Evolutionary conservation across 2,797 vertebrate species (phyloP).

Genomic region (Pseudochirops cupreus): DNA sequence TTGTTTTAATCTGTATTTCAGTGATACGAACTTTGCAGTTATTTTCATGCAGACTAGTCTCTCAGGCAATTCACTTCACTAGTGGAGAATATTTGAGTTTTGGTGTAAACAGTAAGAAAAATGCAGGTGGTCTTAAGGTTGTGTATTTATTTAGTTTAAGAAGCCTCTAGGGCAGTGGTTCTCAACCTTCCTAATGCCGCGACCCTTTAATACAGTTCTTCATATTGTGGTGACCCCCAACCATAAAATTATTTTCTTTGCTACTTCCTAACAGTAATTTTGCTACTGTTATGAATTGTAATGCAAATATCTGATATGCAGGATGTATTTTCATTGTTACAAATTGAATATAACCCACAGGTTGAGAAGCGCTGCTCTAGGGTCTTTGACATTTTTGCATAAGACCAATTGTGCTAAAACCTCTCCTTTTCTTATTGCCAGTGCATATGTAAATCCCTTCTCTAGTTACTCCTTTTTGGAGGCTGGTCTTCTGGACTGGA

Average conservation of each 20-base stretch:
- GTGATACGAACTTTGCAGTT: not conserved
- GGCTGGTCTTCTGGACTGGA: not conserved
- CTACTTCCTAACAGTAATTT: no score
- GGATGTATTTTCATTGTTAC: no score
- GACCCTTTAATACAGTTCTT: no score
- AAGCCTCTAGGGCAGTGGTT: not conserved
- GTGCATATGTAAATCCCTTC: not conserved
- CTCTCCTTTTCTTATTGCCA: not conserved
- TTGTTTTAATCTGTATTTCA: not conserved
- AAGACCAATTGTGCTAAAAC: not conserved
- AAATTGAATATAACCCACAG: no score
- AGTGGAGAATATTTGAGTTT: not conserved
- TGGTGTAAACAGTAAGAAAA: not conserved
- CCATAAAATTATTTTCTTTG: no score
- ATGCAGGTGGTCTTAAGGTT: not conserved
- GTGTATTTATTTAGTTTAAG: not conserved
- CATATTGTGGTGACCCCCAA: no score
- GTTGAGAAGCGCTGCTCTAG: not conserved
- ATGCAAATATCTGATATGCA: no score
- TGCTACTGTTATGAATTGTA: no score
- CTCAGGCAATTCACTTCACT: not conserved
- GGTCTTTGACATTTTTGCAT: not conserved
- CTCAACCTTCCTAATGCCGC: no score
- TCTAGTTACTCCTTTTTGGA: not conserved
- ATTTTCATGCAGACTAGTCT: not conserved